These are phyloP conservation scores for Physeter macrocephalus DNA, from an alignment of 2,113 vertebrate species.

Conservation along the genomic window DNA sequence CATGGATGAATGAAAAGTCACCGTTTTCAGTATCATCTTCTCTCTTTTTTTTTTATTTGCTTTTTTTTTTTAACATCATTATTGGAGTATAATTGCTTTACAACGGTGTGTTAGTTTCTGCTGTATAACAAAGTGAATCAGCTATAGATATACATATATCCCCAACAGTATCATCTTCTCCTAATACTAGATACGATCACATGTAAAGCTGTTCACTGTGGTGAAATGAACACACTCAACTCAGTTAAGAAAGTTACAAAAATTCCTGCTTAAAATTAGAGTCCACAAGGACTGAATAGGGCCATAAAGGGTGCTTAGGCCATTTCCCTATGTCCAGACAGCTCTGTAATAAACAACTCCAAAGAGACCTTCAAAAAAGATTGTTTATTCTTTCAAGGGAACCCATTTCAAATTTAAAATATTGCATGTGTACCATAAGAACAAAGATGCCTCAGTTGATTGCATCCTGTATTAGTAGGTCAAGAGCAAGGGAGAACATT, in stretches of 20 bases:
- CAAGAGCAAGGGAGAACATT: not conserved
- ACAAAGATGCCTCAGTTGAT: not conserved
- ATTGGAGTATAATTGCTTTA: too few relatives aligned
- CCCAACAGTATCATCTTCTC: not conserved
- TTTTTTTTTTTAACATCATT: too few relatives aligned
- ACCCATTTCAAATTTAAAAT: conserved; percentile 14
- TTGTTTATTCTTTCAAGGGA: not conserved
- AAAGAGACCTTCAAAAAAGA: not conserved
- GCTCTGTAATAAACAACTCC: not conserved
- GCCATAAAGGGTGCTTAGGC: not conserved
- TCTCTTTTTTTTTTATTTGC: too few relatives aligned
- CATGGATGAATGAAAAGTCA: not conserved
- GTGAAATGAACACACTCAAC: not conserved
- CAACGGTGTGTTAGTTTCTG: too few relatives aligned
- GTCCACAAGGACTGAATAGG: not conserved
- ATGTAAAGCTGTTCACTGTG: not conserved
- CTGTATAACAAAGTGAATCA: too few relatives aligned
- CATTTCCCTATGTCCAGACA: not conserved
- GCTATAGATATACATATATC: too few relatives aligned
- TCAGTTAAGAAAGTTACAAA: not conserved
- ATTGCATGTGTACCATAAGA: not conserved
- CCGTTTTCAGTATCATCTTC: not conserved
- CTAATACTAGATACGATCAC: not conserved
- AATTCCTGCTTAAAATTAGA: not conserved
- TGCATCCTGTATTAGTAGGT: not conserved